Base-by-base conservation (phyloP, 2,797 vertebrate genomes). In the Myotis daubentonii region DNA sequence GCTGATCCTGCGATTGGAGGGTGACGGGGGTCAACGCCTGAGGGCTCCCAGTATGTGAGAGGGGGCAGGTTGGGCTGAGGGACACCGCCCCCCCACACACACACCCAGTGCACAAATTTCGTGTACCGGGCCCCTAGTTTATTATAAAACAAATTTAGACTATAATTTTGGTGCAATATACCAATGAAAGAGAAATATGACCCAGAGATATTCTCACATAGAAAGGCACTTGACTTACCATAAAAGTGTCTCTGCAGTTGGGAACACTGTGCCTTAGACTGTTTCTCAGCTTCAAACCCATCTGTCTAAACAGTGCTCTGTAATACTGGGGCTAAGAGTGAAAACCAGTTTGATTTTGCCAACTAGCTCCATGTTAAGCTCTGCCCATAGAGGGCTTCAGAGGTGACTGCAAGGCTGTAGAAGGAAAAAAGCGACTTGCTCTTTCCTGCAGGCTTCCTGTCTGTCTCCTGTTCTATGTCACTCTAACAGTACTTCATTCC, bases 301-400 rank as follows among this genome's bases (percentile, higher is more conserved):
- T 20, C 49, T 2, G 5, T 23, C 66, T 93, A 55, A 88, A 74
- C 25, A 38, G 23, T 57, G 44, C 23, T 93, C 33, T 89, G 23
- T 25, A 71, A 65, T n/a, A 41, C 6, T 82, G 6, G 47, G 19
- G 44, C 36, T 82, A 80, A 72, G 22, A 82, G 62, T 85, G 47
- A 53, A 94, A 47, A 70, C 1, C 44, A 80, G 47, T 93, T 84
- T 75, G 72, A 76, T 78, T 93, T 93, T 93, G 57, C 49, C 90
- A 93, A 51, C 33, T n/a, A 53, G 90, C 33, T 96, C 65, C 76
- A 83, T 36, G 55, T 79, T 91, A 80, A 65, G 66, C 19, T 91
- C 66, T 88, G 71, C 25, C 53, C 76, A 57, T 0, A 82, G 11
- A 17, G 15, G 25, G 22, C 13, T 57, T 49, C 36, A 22, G 3